A percentile compares a stretch with the other conserved stretches of the same genome.
Evolutionary conservation across 2,888 invertebrate species (phyloP).

Genomic region (Drosophila atripex): DNA sequence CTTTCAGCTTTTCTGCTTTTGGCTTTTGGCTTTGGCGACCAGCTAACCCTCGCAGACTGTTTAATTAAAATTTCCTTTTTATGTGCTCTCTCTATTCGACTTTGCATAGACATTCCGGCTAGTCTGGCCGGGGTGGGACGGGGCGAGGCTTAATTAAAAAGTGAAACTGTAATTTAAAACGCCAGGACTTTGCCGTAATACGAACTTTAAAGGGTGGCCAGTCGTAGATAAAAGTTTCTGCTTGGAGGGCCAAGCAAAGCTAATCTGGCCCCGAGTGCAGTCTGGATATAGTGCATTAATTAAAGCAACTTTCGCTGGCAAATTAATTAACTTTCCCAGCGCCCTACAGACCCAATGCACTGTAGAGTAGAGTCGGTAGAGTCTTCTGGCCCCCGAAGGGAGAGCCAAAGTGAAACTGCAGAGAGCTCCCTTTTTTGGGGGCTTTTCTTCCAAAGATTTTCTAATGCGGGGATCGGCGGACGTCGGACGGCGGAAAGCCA

Average conservation of each 20-base stretch:
- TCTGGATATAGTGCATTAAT: conserved; percentile 47
- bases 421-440: conserved; percentile 31
- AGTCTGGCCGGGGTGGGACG: conserved; percentile 31
- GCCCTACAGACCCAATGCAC: conserved; percentile 56
- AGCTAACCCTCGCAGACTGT: conserved; percentile 35
- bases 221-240: conserved; percentile 25
- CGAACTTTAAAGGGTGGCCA: conserved; percentile 36
- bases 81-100: conserved; percentile 39
- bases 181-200: conserved; percentile 27
- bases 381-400: conserved; percentile 23
- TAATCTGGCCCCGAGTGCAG: conserved; percentile 26
- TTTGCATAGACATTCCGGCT: conserved; percentile 41
- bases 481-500: conserved; percentile 6
- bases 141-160: conserved; percentile 46
- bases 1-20: conserved; percentile 7
- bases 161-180: conserved; percentile 51
- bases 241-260: conserved; percentile 1
- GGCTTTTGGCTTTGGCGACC: not conserved
- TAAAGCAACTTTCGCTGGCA: conserved; percentile 41
- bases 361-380: too few relatives aligned
- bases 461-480: conserved; percentile 14
- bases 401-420: conserved; percentile 36
- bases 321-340: conserved; percentile 57
- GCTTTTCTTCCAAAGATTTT: conserved; percentile 30
- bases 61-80: conserved; percentile 50